Conservation (phyloP, 23 tunicate species). For the Diplosoma virens region DNA sequence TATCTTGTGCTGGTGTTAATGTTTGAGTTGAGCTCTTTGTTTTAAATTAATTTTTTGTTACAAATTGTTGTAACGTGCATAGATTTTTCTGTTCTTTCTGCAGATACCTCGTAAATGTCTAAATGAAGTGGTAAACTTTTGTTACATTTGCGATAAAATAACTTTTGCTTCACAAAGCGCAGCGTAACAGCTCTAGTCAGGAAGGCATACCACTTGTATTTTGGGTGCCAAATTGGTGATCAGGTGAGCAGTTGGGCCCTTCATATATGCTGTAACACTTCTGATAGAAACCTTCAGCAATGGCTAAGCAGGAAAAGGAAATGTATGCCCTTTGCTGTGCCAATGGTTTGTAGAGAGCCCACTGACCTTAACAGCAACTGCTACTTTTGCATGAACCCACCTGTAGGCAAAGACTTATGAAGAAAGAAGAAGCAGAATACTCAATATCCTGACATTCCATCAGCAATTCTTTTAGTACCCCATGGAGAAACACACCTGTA, state of each 20-base stretch:
- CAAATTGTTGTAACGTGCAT: not conserved
- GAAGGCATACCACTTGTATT: conserved; percentile 21
- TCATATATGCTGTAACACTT: conserved; percentile 35
- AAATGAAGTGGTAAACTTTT: conserved; percentile 9
- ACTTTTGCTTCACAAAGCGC: conserved; percentile 27
- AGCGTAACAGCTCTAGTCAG: conserved; percentile 12
- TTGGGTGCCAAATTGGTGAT: conserved; percentile 22
- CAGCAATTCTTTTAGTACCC: conserved; percentile 29
- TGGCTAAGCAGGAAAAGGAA: conserved; percentile 28
- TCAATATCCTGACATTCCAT: conserved; percentile 18
- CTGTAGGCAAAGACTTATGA: not conserved
- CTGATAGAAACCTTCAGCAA: conserved; percentile 4
- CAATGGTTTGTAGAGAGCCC: conserved; percentile 36
- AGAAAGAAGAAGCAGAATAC: conserved; percentile 24
- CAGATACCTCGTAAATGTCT: conserved; percentile 27
- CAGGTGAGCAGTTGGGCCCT: conserved; percentile 28
- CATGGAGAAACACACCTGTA: conserved; percentile 29
- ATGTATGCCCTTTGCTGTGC: conserved; percentile 35
- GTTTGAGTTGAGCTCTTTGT: not conserved
- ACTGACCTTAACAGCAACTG: conserved; percentile 10
- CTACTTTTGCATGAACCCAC: conserved; percentile 39
- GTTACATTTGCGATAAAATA: conserved; percentile 16
- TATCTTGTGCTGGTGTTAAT: not conserved
- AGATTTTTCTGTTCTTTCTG: conserved; percentile 13
- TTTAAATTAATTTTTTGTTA: not conserved